phyloP scores from a whole-genome alignment of 2,888 invertebrate genomes.

The Sinotaia quadrata region DNA sequence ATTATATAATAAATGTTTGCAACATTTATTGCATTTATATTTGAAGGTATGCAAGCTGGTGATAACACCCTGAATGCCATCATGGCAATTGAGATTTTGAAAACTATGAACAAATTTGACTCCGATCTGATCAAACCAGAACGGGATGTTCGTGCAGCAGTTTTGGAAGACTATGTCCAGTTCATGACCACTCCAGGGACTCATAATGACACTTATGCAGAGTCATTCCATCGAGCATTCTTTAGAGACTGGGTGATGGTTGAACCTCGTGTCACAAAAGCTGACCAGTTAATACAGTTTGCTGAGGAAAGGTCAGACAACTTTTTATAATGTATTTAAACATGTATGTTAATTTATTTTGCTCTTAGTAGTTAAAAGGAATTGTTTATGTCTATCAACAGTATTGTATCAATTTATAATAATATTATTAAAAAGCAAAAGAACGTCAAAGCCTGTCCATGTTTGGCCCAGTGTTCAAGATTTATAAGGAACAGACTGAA shows the following conservation, averaged over 20 bases:
- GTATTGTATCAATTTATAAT: too few species aligned
- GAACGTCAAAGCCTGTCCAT: too few species aligned
- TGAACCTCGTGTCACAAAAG: constrained; percentile 39
- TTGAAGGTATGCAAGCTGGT: constrained; percentile 64
- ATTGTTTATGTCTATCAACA: too few species aligned
- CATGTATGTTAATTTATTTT: too few species aligned
- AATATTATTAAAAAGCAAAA: too few species aligned
- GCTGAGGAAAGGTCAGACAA: constrained; percentile 52
- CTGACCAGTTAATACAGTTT: constrained; percentile 53
- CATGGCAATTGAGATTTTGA: constrained; percentile 52
- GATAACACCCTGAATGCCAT: constrained; percentile 64
- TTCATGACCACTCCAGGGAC: constrained; percentile 65
- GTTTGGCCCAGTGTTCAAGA: too few species aligned
- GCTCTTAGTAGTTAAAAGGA: too few species aligned
- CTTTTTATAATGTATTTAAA: too few species aligned
- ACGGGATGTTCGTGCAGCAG: constrained; percentile 46
- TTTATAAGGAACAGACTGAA: too few species aligned
- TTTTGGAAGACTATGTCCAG: constrained; percentile 61
- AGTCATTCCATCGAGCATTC: constrained; percentile 63
- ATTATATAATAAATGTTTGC: too few species aligned
- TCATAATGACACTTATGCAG: constrained; percentile 65
- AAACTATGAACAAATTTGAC: constrained; percentile 56
- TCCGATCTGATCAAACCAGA: constrained; percentile 42
- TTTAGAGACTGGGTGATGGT: constrained; percentile 60
- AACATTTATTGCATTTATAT: not conserved